A percentile compares a stretch with the other conserved stretches of the same genome.
phyloP scores from a whole-genome alignment of 2,113 vertebrate genomes.

The Aphyosemion australe region DNA sequence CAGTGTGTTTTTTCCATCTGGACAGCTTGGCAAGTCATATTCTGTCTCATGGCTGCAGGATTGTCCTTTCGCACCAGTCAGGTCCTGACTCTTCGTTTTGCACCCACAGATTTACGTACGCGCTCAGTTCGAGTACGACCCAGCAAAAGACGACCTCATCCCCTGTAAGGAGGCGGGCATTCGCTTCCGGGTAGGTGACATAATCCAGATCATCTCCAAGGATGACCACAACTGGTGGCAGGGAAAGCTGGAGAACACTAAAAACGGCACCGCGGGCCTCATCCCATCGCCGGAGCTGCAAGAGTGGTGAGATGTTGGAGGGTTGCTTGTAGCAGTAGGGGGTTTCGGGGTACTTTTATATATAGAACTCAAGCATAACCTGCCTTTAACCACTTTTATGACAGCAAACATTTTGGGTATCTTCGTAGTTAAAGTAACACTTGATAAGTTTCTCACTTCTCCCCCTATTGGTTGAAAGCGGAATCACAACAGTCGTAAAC shows the following conservation, averaged over 20 bases:
- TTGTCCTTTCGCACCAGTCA: no score
- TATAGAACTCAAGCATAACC: no score
- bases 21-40: constrained; percentile 16
- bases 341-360: no score
- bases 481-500: no score
- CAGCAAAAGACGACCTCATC: constrained; percentile 96
- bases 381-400: no score
- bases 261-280: constrained; percentile 96
- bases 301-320: constrained; percentile 87
- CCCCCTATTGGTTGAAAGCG: no score
- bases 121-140: constrained; percentile 99
- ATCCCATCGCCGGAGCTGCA: constrained; percentile 98
- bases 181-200: constrained; percentile 94
- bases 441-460: no score
- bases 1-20: background rate
- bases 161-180: constrained; percentile 98
- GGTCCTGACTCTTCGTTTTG: background rate
- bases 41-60: no score
- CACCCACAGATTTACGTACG: constrained; percentile 93
- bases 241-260: constrained; percentile 97
- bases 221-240: constrained; percentile 99
- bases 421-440: no score
- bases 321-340: no score
- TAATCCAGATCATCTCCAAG: constrained; percentile 99
- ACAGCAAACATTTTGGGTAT: no score